Evolutionary conservation across 2,888 invertebrate genomes (phyloP).

Genomic region (Baccha elongata): DNA sequence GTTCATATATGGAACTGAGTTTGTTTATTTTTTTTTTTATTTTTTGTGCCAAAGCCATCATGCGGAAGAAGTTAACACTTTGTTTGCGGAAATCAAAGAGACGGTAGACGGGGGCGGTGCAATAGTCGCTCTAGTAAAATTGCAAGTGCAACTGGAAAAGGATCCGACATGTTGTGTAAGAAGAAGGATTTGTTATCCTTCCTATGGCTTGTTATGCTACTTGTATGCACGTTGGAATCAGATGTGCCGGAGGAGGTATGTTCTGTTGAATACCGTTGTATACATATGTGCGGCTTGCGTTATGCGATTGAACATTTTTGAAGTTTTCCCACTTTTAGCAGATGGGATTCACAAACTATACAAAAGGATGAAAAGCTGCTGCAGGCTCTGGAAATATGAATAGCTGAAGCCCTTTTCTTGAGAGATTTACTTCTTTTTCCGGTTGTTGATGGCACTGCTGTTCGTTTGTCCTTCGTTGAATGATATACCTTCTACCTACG

Average conservation of each 20-base stretch:
- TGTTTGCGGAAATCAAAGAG: conserved; percentile 52
- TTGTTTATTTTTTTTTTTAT: neutral
- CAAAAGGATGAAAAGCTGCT: conserved; percentile 33
- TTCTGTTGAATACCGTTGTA: conserved; percentile 6
- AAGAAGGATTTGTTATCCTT: conserved; percentile 63
- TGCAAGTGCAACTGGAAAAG: conserved; percentile 54
- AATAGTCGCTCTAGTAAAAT: conserved; percentile 1
- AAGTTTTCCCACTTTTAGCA: conserved; percentile 63
- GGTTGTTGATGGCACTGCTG: conserved; percentile 52
- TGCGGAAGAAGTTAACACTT: conserved; percentile 50
- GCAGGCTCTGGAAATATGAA: conserved; percentile 61
- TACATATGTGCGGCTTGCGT: conserved; percentile 40
- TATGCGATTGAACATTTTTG: conserved; percentile 51
- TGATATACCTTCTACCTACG: neutral
- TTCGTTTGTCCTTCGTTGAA: conserved; percentile 1
- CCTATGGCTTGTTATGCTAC: conserved; percentile 36
- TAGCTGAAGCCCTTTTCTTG: conserved; percentile 46
- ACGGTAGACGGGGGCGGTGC: neutral
- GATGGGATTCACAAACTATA: conserved; percentile 25
- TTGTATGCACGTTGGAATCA: conserved; percentile 1
- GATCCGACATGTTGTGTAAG: conserved; percentile 57
- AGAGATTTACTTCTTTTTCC: conserved; percentile 67
- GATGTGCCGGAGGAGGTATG: neutral
- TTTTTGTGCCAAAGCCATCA: conserved; percentile 15
- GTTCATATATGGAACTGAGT: conserved; percentile 21